A percentile compares a stretch with the other conserved stretches of the same genome.
Evolutionary conservation across 2,888 invertebrate species (phyloP).

Genomic region (Lissocephala sabroskyi): DNA sequence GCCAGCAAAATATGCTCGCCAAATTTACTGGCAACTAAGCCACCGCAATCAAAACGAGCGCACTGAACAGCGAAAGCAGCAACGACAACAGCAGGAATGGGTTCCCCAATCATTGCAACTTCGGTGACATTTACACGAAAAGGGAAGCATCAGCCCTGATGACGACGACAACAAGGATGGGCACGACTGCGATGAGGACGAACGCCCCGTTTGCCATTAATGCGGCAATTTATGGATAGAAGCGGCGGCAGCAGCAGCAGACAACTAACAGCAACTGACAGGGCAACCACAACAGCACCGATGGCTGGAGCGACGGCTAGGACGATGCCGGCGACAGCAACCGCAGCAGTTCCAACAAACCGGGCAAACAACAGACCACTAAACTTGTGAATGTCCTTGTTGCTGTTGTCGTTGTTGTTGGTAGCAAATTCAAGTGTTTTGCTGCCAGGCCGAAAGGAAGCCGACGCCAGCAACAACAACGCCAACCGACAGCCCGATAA

Average conservation of each 20-base stretch:
- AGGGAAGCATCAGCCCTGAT: constrained; percentile 43
- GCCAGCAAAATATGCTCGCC: constrained; percentile 44
- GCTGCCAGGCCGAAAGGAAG: constrained; percentile 21
- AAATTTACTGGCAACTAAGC: constrained; percentile 32
- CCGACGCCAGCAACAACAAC: constrained; percentile 20
- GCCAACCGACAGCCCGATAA: constrained; percentile 43
- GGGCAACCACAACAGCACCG: background rate
- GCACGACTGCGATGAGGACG: constrained; percentile 7
- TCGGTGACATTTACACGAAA: constrained; percentile 51
- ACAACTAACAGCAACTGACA: constrained; percentile 1
- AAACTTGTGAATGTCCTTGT: constrained; percentile 40
- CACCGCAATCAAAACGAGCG: constrained; percentile 45
- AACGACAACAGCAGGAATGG: too few species aligned
- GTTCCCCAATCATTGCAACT: constrained; percentile 41
- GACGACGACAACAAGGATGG: background rate
- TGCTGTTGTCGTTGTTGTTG: constrained; percentile 54
- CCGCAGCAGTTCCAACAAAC: constrained; percentile 21
- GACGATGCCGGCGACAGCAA: constrained; percentile 1
- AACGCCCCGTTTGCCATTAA: constrained; percentile 44
- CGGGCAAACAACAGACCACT: constrained; percentile 25
- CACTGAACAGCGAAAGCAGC: background rate
- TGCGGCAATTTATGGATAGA: constrained; percentile 52
- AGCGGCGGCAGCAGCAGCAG: background rate
- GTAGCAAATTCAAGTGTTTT: constrained; percentile 54
- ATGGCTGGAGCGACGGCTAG: background rate